Evolutionary conservation across 2,113 vertebrate species (phyloP), one percentile per base, ranked within the genome.

Genomic region (Oxygymnocypris stewartii): DNA sequence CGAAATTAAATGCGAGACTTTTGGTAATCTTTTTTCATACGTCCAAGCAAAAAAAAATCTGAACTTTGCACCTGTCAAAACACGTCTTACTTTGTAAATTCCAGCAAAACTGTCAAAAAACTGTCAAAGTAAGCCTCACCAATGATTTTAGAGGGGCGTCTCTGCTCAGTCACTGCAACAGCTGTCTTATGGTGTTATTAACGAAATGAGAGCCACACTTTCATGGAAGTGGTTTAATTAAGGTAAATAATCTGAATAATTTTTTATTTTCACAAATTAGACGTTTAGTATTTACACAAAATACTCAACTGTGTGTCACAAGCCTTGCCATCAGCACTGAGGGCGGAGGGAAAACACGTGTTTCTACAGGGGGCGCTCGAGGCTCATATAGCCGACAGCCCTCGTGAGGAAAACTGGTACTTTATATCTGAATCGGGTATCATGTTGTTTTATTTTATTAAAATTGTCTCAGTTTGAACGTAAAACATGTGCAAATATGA

Each of bases 81-180:
- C n/a, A 82, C 4, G 44, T 14, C 23, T 44, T 69, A 49, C n/a
- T 79, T 40, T 1, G 23, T n/a, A 23, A 31, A 37, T 69, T 51
- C 10, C 42, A 49, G 42, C 6, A 82, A 67, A 61, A 14, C 12
- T 4, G 47, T 14, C 78, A 13, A 10, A 4, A 42, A 18, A n/a
- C 13, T 12, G 78, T 44, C 79, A 20, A 49, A 57, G 31, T 5
- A 59, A 74, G 76, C 14, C 44, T 78, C 75, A 40, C 82, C 82
- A 84, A 84, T 84, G 49, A 73, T 47, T 84, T 83, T 40, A 57
- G 12, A 40, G 23, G 69, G 82, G 69, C 69, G 82, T 74, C 25
- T 61, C 25, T 23, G 35, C 20, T n/a, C 20, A 79, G 18, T 47
- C 35, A 73, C 7, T 6, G 40, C 4, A n/a, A 44, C 40, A 49